These are phyloP conservation scores for Cheirogaleus medius DNA, from an alignment of 2,113 vertebrate genomes.

Conservation along the genomic window DNA sequence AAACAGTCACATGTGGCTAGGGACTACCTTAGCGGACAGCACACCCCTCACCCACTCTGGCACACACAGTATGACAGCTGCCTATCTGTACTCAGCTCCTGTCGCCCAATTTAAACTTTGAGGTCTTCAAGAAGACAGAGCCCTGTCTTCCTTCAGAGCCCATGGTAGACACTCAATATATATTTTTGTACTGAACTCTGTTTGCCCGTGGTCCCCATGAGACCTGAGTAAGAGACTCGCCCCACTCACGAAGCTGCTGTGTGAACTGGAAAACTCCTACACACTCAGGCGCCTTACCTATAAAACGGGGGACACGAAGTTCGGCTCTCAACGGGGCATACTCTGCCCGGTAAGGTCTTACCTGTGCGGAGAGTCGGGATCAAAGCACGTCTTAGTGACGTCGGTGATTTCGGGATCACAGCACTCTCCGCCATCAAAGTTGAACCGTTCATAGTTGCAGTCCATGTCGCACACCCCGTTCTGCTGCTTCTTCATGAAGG, in stretches of 20 bases:
- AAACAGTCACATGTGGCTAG: background rate
- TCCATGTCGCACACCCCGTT: conserved; percentile 96
- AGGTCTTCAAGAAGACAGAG: background rate
- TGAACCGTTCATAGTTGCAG: conserved; percentile 94
- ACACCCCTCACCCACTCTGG: no score
- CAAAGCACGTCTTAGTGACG: conserved; percentile 99
- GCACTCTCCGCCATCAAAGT: conserved; percentile 95
- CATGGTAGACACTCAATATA: background rate
- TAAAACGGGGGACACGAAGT: background rate
- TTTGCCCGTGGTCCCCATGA: fast-evolving
- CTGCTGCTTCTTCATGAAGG: conserved; percentile 90
- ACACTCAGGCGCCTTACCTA: background rate
- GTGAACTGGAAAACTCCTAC: background rate
- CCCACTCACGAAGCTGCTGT: background rate
- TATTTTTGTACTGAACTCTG: background rate
- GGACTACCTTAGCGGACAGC: fast-evolving
- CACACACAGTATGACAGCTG: fast-evolving
- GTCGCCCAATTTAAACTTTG: background rate
- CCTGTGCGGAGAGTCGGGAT: conserved; percentile 96
- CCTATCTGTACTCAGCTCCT: no score
- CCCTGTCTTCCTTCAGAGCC: background rate
- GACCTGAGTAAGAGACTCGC: background rate
- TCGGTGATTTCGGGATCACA: conserved; percentile 96
- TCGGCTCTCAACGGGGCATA: background rate
- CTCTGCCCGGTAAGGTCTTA: conserved; percentile 78